These are phyloP conservation scores for Rhinatrema bivittatum DNA, from an alignment of 2,797 vertebrate genomes.

Conservation along the genomic window DNA sequence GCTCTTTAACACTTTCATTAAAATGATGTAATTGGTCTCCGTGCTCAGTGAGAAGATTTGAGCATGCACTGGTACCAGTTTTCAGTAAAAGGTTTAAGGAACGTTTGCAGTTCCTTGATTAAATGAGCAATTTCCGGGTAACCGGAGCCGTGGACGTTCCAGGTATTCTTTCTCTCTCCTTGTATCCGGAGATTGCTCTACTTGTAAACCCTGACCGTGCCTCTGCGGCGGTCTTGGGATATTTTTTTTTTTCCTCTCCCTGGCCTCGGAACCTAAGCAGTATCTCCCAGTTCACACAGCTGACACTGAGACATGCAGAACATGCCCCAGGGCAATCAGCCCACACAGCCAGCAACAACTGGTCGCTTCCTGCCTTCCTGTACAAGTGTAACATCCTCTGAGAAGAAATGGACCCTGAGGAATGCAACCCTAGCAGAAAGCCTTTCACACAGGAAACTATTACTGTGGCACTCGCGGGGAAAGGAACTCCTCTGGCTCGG, in stretches of 20 bases:
- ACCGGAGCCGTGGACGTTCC: conserved; percentile 26
- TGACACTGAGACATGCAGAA: conserved; percentile 53
- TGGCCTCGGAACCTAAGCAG: conserved; percentile 38
- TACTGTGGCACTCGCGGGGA: conserved; percentile 35
- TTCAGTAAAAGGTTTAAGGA: conserved; percentile 17
- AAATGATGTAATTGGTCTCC: no score
- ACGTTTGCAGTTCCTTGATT: conserved; percentile 26
- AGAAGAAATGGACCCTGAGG: conserved; percentile 51
- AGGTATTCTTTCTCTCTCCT: conserved; percentile 40
- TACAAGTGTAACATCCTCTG: conserved; percentile 61
- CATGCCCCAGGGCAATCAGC: conserved; percentile 58
- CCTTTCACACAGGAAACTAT: conserved; percentile 64
- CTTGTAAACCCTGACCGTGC: conserved; percentile 23
- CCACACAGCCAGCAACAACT: conserved; percentile 54
- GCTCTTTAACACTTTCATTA: no score
- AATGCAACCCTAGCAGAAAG: conserved; percentile 53
- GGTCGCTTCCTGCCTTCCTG: conserved; percentile 69
- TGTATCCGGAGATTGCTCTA: conserved; percentile 38
- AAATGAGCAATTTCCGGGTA: conserved; percentile 32
- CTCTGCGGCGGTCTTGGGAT: conserved; percentile 15
- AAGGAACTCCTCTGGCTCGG: conserved; percentile 48
- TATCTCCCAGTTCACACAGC: conserved; percentile 46
- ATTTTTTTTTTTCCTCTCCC: conserved; percentile 6
- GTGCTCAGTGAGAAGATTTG: no score
- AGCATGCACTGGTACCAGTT: no score